Evolutionary conservation across 2,797 vertebrate genomes (phyloP), one percentile per base, ranked within the genome.

Genomic region (Poecilia gillii): DNA sequence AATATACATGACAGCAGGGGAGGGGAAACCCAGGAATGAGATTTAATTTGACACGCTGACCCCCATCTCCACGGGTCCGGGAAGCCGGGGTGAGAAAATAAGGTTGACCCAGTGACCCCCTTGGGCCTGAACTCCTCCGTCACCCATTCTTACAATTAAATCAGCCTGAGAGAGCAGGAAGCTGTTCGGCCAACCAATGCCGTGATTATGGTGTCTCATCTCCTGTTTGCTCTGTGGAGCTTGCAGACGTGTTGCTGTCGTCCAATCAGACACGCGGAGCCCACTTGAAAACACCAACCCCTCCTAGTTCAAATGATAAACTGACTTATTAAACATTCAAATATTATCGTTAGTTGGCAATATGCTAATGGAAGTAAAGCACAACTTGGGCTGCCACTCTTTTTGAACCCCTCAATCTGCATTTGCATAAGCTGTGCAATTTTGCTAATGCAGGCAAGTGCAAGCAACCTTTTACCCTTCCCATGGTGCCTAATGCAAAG

Each of bases 1-100:
- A 96, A 96, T 96, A 96, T 95, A 96, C 95, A 96, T 96, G 95
- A 95, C 93, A 92, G 94, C 64, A 84, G 92, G 92, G 91, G 91
- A 93, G 91, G 87, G 43, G 94, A 93, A 94, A 91, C 91, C 90
- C 87, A 80, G 94, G 94, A 94, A 95, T 95, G 94, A 95, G 95
- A 96, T 96, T 96, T 96, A 95, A 95, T 95, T 95, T 96, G 96
- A 96, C 96, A 96, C 72, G 83, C 86, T 95, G 96, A 96, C 96
- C 96, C 88, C 94, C 92, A 93, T 95, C 95, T 95, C 92, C 92
- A 90, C 86, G 89, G 94, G 90, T 91, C 91, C 84, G 74, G 93
- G 91, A 94, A 95, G 86, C 89, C 84, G 87, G 95, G 95, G 94
- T 95, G 95, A 96, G 95, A 95, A 96, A 96, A 96, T 96, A 95